A percentile compares a stretch with the other conserved stretches of the same genome.
phyloP scores from a whole-genome alignment of 2,888 invertebrate species.

The Synergus gifuensis region DNA sequence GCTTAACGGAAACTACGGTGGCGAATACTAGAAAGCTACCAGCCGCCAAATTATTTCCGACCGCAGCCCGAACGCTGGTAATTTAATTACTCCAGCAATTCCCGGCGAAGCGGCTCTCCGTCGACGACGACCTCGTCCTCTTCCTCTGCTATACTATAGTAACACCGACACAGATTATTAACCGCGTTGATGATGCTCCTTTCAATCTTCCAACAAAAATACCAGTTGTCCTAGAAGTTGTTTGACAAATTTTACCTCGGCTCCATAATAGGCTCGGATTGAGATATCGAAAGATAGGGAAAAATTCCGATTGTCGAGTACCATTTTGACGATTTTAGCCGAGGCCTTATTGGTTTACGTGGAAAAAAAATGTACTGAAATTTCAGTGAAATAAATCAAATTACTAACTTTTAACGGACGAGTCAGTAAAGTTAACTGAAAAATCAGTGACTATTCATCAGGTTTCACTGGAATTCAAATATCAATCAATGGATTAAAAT shows the following conservation, averaged over 20 bases:
- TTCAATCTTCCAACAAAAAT: background rate
- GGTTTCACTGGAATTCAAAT: too few relatives aligned
- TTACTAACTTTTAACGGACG: too few relatives aligned
- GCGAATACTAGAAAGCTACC: constrained; percentile 69
- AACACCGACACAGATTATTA: constrained; percentile 21
- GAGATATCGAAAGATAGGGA: too few relatives aligned
- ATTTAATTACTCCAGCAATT: constrained; percentile 73
- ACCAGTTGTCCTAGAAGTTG: background rate
- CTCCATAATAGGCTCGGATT: background rate
- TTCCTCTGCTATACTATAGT: constrained; percentile 10
- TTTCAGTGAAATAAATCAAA: too few relatives aligned
- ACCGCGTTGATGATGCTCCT: constrained; percentile 21
- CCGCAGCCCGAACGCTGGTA: constrained; percentile 71
- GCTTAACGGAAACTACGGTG: constrained; percentile 65
- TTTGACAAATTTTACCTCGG: background rate
- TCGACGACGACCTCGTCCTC: constrained; percentile 35
- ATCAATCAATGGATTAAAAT: too few relatives aligned
- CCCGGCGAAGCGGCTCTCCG: constrained; percentile 60
- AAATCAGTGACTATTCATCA: too few relatives aligned
- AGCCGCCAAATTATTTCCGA: constrained; percentile 74
- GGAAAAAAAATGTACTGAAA: too few relatives aligned
- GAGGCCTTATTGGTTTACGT: too few relatives aligned
- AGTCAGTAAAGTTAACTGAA: too few relatives aligned
- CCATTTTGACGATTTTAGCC: too few relatives aligned
- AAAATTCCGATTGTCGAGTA: too few relatives aligned